Conservation (phyloP, 2,113 vertebrate species). For the Acanthochromis polyacanthus region DNA sequence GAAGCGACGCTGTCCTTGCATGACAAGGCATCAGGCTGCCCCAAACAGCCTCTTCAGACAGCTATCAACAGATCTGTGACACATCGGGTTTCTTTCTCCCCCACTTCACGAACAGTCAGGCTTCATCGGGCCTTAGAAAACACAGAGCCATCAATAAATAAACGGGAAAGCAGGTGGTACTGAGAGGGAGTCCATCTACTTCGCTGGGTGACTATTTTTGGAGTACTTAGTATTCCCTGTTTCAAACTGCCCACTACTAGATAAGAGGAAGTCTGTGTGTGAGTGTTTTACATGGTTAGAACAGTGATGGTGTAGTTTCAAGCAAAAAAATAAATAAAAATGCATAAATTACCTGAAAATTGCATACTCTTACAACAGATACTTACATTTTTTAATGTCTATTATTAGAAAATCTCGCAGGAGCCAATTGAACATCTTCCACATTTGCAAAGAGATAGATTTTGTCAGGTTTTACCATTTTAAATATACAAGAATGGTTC, state of each 20-base stretch:
- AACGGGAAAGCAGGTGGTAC: constrained; percentile 65
- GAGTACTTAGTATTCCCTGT: constrained; percentile 59
- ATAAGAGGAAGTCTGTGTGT: constrained; percentile 36
- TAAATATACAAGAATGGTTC: too few species aligned
- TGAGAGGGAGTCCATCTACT: constrained; percentile 62
- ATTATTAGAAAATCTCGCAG: background rate
- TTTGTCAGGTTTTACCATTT: too few species aligned
- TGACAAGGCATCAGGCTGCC: constrained; percentile 31
- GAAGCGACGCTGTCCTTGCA: constrained; percentile 1
- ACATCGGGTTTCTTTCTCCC: constrained; percentile 29
- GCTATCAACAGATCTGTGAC: constrained; percentile 43
- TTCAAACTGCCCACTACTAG: constrained; percentile 51
- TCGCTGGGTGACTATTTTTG: constrained; percentile 65
- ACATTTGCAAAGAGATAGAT: too few species aligned
- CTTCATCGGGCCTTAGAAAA: constrained; percentile 63
- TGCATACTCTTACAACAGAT: background rate
- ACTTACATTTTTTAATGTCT: too few species aligned
- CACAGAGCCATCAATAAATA: constrained; percentile 76
- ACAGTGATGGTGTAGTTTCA: constrained; percentile 2
- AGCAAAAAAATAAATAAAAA: background rate
- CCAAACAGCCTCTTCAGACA: constrained; percentile 25
- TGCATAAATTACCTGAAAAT: background rate
- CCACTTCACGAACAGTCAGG: constrained; percentile 32
- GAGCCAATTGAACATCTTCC: background rate
- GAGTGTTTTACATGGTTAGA: constrained; percentile 15